A percentile compares a stretch with the other conserved stretches of the same genome.
phyloP scores from a whole-genome alignment of 2,113 vertebrate species.

The Oenanthe oenanthe region DNA sequence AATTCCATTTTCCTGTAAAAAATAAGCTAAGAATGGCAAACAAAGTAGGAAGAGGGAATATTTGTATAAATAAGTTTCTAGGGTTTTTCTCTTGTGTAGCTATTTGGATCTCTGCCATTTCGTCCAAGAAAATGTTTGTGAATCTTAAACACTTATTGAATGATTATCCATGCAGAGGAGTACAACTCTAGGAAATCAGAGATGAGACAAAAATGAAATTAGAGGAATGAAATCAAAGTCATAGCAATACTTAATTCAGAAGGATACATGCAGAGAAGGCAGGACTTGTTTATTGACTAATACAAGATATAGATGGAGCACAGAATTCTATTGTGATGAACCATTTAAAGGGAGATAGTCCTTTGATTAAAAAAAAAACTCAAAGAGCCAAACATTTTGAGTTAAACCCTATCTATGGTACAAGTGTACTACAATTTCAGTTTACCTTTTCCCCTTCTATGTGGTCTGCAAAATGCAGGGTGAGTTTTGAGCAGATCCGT shows the following conservation, averaged over 20 bases:
- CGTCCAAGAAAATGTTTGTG: neutral
- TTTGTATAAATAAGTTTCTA: neutral
- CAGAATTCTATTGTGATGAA: neutral
- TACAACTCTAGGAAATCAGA: neutral
- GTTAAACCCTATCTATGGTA: neutral
- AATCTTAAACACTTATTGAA: neutral
- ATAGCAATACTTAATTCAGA: neutral
- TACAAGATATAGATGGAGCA: neutral
- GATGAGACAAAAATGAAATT: neutral
- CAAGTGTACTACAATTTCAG: too few relatives aligned
- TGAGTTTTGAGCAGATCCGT: constrained; percentile 61
- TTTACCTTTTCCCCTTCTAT: neutral
- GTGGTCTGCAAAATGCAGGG: constrained; percentile 29
- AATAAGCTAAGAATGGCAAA: neutral
- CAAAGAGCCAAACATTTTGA: neutral
- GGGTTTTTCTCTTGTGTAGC: neutral
- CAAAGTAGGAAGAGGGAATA: neutral
- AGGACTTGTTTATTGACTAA: neutral
- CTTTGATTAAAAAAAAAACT: neutral
- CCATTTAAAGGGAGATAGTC: neutral
- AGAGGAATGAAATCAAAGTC: neutral
- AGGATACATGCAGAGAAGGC: neutral
- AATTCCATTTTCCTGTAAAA: neutral
- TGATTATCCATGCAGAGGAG: neutral
- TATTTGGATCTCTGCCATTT: neutral